Percentiles rank a stretch among this genome's conserved stretches.
Conservation (phyloP, 2,797 vertebrate genomes). For the Oreochromis mossambicus region DNA sequence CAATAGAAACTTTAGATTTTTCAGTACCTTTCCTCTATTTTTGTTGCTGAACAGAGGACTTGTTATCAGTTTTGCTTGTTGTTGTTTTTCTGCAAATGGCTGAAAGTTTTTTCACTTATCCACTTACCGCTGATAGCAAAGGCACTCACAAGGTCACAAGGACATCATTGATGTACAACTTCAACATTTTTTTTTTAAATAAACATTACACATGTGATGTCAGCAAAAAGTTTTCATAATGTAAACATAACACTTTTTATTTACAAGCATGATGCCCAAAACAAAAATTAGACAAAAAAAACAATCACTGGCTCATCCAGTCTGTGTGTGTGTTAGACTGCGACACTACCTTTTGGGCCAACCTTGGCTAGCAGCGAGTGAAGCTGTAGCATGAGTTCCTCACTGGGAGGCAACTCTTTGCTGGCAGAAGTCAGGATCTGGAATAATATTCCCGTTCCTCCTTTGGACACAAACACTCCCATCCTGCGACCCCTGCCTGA, state of each 20-base stretch:
- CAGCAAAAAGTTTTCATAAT: neutral
- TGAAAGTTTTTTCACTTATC: neutral
- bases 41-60: neutral
- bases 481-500: conserved; percentile 88
- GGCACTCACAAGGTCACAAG: neutral
- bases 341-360: conserved; percentile 87
- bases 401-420: conserved; percentile 85
- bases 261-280: neutral
- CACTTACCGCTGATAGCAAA: neutral
- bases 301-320: neutral
- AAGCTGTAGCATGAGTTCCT: conserved; percentile 92
- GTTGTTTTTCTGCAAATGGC: neutral
- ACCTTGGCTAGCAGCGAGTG: conserved; percentile 93
- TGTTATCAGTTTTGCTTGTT: neutral
- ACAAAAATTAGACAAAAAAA: neutral
- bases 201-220: neutral
- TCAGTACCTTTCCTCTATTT: neutral
- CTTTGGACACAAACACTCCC: conserved; percentile 87
- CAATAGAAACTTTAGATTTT: neutral
- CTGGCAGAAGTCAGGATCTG: conserved; percentile 85
- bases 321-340: neutral
- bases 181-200: neutral
- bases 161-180: neutral
- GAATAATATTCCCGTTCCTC: conserved; percentile 90
- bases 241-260: neutral